Percentiles rank a stretch among this genome's conserved stretches.
Conservation (phyloP, 1,140 invertebrate genomes). For the Nautilus pompilius region DNA sequence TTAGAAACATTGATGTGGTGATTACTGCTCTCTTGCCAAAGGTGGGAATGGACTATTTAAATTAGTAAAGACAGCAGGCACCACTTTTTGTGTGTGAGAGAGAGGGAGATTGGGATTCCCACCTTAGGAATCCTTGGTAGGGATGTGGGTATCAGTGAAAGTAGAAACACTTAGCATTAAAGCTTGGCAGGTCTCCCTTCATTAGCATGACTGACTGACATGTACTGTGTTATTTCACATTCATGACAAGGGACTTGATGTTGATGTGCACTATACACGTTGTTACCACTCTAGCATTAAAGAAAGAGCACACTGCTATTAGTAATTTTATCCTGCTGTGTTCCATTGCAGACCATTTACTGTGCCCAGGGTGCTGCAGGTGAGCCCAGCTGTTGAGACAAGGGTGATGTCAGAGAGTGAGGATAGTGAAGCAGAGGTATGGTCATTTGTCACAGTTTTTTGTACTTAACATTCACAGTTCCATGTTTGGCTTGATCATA, state of each 20-base stretch:
- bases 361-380: not conserved
- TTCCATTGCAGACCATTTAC: slow-evolving; percentile 6
- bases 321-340: not conserved
- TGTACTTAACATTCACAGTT: not conserved
- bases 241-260: not conserved
- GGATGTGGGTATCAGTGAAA: too few species aligned
- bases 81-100: too few species aligned
- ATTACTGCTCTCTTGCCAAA: too few species aligned
- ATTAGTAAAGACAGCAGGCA: too few species aligned
- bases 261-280: not conserved
- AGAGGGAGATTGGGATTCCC: too few species aligned
- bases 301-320: too few species aligned
- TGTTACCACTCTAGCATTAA: not conserved
- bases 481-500: not conserved
- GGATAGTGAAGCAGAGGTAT: not conserved
- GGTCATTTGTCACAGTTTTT: not conserved
- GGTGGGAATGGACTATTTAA: too few species aligned
- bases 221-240: not conserved
- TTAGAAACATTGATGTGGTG: too few species aligned
- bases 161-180: not conserved
- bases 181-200: not conserved
- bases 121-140: too few species aligned
- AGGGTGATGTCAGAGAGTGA: not conserved
- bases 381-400: not conserved
- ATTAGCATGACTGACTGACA: not conserved